Percentiles rank a stretch among this genome's conserved stretches.
Evolutionary conservation across 2,113 vertebrate genomes (phyloP).

Genomic region (Lepus timidus): DNA sequence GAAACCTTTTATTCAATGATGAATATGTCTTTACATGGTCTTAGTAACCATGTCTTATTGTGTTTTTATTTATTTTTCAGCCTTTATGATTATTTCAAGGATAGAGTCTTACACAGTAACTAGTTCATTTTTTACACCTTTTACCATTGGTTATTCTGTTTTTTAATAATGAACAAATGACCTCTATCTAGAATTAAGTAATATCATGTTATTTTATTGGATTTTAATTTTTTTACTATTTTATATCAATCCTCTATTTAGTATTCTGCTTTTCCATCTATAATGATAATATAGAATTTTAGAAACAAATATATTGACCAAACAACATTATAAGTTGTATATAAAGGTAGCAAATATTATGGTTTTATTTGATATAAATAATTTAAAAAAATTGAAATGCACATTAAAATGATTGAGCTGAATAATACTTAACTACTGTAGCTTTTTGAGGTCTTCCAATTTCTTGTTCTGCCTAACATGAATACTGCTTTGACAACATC

Average conservation of each 20-base stretch:
- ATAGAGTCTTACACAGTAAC: background rate
- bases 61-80: background rate
- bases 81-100: background rate
- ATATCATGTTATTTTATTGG: background rate
- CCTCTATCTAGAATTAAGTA: background rate
- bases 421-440: background rate
- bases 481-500: background rate
- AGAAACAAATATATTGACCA: background rate
- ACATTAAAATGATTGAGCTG: background rate
- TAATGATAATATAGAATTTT: background rate
- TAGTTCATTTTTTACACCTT: background rate
- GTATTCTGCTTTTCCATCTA: background rate
- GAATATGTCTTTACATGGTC: background rate
- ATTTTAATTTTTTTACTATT: background rate
- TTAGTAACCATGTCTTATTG: background rate
- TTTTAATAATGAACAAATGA: background rate
- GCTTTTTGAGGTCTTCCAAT: background rate
- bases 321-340: background rate
- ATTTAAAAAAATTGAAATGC: background rate
- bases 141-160: background rate
- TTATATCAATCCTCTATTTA: background rate
- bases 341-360: background rate
- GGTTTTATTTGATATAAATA: background rate
- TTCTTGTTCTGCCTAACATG: background rate
- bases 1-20: no score